Conservation (phyloP, 2,888 invertebrate species). For the Hydrotaea diabolus region DNA sequence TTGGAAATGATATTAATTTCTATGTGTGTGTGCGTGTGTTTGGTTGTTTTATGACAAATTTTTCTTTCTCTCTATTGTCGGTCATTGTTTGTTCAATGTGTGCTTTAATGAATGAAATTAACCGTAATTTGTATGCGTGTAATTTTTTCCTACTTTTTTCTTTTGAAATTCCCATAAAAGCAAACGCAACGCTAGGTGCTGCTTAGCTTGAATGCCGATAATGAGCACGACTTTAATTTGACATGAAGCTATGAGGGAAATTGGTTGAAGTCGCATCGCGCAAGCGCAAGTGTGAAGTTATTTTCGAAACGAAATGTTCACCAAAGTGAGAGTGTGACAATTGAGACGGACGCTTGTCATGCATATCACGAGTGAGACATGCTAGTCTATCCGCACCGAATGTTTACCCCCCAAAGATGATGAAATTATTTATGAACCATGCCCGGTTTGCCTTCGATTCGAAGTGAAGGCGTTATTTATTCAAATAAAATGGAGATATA, state of each 20-base stretch:
- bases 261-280: neutral
- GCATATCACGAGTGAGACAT: neutral
- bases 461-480: no score
- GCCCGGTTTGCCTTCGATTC: no score
- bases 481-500: no score
- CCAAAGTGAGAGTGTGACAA: conserved; percentile 2
- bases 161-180: neutral
- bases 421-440: no score
- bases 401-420: no score
- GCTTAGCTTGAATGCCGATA: neutral
- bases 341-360: neutral
- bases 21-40: neutral
- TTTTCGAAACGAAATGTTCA: neutral
- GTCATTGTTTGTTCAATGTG: neutral
- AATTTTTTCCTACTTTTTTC: neutral
- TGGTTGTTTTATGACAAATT: no score
- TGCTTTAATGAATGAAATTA: conserved; percentile 14
- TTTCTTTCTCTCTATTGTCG: no score
- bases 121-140: neutral
- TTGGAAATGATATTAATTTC: conserved; percentile 5
- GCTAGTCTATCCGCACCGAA: no score
- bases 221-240: neutral
- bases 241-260: neutral
- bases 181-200: neutral
- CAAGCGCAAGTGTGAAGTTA: neutral